A percentile compares a stretch with the other conserved stretches of the same genome.
Evolutionary conservation across 2,888 invertebrate species (phyloP).

Genomic region (Drosophila anomelani): DNA sequence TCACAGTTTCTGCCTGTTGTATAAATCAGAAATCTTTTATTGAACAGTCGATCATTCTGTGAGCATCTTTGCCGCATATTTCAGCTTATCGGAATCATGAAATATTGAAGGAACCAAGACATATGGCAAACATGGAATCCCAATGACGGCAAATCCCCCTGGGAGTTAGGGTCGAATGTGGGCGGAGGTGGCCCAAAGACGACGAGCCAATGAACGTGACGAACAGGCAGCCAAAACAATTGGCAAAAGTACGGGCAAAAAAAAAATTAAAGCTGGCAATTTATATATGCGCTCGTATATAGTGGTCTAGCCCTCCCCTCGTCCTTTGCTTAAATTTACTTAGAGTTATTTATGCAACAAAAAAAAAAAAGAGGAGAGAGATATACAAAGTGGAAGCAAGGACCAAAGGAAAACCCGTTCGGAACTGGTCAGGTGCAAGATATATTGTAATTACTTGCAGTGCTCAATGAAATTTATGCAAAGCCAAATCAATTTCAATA

Average conservation of each 20-base stretch:
- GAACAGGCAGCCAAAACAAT: slow-evolving; percentile 52
- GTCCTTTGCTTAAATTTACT: slow-evolving; percentile 67
- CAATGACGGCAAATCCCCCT: slow-evolving; percentile 51
- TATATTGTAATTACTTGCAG: slow-evolving; percentile 76
- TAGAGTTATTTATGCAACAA: slow-evolving; percentile 78
- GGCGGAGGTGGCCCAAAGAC: slow-evolving; percentile 46
- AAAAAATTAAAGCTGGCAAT: slow-evolving; percentile 56
- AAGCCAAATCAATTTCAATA: slow-evolving; percentile 77
- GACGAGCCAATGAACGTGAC: slow-evolving; percentile 76
- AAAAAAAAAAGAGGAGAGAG: slow-evolving; percentile 10
- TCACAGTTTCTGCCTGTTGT: not conserved
- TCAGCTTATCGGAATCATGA: slow-evolving; percentile 62
- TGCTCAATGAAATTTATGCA: slow-evolving; percentile 70
- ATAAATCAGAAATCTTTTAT: slow-evolving; percentile 14
- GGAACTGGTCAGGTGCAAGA: slow-evolving; percentile 49
- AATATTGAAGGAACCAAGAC: slow-evolving; percentile 54
- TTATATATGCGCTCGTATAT: slow-evolving; percentile 60
- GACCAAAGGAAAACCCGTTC: not conserved
- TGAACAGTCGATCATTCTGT: slow-evolving; percentile 38
- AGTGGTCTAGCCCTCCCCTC: slow-evolving; percentile 19
- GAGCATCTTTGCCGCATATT: slow-evolving; percentile 36
- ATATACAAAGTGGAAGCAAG: not conserved
- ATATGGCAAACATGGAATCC: slow-evolving; percentile 35
- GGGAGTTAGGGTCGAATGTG: slow-evolving; percentile 22
- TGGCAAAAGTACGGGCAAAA: slow-evolving; percentile 35